Evolutionary conservation across 2,888 invertebrate genomes (phyloP), one percentile per base, ranked within the genome.

Genomic region (Tetranychus piercei): DNA sequence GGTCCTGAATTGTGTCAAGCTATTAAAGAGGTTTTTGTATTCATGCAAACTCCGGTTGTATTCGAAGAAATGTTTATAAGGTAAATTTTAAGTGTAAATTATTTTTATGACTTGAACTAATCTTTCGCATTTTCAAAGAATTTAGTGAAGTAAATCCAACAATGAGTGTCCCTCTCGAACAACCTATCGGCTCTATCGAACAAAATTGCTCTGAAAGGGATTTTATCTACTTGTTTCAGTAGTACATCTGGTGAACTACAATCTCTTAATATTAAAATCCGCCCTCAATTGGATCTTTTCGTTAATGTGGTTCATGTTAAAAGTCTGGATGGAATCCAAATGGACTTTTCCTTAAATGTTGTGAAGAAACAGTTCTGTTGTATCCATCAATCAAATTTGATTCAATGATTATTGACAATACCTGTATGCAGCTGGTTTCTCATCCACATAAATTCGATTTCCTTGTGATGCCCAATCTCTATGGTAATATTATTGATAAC

Each of bases 391-490:
- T 99, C 80, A 86, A 94, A 81, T 94, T 94, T 84, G 94, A 94
- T 82, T 89, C 89, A 80, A 96, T 99, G 96, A 99, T 99, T 80
- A 94, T 99, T 65, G 99, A 99, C 84, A 99, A 99, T 84, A 92
- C 93, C 81, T 96, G 95, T 73, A 99, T 99, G 97, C 97, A 97
- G 85, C 89, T 99, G 88, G 97, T 96, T 0, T 90, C 94, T 0
- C 91, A 93, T 83, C 97, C 99, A 1, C 90, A 93, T 82, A 97
- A 97, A 84, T 99, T 99, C 84, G 97, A 99, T 83, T 96, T 99
- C 45, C 90, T 97, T 90, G 91, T 97, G 23, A 92, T 94, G 80
- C 96, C 96, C 11, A 99, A 99, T 85, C 85, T 99, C 78, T 99
- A 99, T 83, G 99, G 99, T 75, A 94, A 94, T 84, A 99, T 99